A percentile compares a stretch with the other conserved stretches of the same genome.
Conservation (phyloP, 2,113 vertebrate species). For the Gymnorhina tibicen region DNA sequence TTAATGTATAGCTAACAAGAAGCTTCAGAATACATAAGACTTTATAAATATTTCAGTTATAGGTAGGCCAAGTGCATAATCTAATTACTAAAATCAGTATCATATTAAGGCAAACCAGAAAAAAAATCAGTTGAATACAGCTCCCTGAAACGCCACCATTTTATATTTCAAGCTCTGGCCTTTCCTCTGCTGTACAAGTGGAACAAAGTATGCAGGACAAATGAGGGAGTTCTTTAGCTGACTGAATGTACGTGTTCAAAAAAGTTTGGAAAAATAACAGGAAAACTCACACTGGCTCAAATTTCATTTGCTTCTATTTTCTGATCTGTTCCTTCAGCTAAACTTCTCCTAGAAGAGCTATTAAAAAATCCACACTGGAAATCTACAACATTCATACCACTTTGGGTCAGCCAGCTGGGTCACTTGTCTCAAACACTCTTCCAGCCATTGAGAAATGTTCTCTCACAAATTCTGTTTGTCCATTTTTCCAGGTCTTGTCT, state of each 20-base stretch:
- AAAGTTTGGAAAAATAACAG: conserved; percentile 16
- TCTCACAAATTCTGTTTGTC: background rate
- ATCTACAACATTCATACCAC: background rate
- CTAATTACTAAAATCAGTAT: background rate
- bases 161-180: background rate
- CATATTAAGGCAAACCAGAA: background rate
- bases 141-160: background rate
- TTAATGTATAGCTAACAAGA: background rate
- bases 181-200: background rate
- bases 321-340: conserved; percentile 3
- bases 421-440: background rate
- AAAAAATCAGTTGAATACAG: background rate
- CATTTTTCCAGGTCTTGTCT: background rate
- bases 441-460: background rate
- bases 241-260: background rate
- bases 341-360: conserved; percentile 35
- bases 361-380: conserved; percentile 33
- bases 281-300: conserved; percentile 5
- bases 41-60: background rate
- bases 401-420: conserved; percentile 21
- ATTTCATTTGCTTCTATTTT: conserved; percentile 51
- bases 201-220: background rate
- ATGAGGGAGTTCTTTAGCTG: background rate
- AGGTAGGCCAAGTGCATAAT: background rate
- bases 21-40: background rate